A percentile compares a stretch with the other conserved stretches of the same genome.
Evolutionary conservation across 1,140 invertebrate genomes (phyloP).

Genomic region (Camponotus pennsylvanicus): DNA sequence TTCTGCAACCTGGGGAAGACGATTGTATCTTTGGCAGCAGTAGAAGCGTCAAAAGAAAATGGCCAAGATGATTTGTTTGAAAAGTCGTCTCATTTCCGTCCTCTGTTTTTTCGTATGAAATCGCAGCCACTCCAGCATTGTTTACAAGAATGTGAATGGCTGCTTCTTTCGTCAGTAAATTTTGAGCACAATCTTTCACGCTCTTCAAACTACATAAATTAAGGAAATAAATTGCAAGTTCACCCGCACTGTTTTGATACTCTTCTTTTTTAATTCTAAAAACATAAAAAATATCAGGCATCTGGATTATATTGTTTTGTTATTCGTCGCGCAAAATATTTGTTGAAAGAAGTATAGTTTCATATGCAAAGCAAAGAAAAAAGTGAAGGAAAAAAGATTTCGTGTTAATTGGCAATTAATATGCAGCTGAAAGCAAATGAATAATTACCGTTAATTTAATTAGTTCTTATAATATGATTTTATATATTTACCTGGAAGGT

Average conservation of each 20-base stretch:
- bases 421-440: background rate
- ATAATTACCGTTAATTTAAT: background rate
- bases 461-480: background rate
- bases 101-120: slow-evolving; percentile 88
- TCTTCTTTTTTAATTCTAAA: slow-evolving; percentile 74
- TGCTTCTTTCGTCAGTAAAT: slow-evolving; percentile 87
- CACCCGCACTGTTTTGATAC: slow-evolving; percentile 85
- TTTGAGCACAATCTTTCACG: slow-evolving; percentile 90
- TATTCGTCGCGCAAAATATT: background rate
- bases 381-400: background rate
- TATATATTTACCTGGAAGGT: slow-evolving; percentile 41
- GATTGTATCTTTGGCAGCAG: slow-evolving; percentile 88
- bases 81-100: slow-evolving; percentile 94
- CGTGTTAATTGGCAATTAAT: too few relatives aligned
- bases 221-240: slow-evolving; percentile 88
- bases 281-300: slow-evolving; percentile 47
- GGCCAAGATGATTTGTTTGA: slow-evolving; percentile 93
- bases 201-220: slow-evolving; percentile 92
- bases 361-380: background rate
- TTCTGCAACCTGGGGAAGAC: slow-evolving; percentile 88
- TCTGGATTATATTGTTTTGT: background rate
- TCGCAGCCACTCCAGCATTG: slow-evolving; percentile 93
- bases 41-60: slow-evolving; percentile 94
- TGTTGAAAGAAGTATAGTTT: background rate
- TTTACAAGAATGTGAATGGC: slow-evolving; percentile 92